Conservation (phyloP, 2,888 invertebrate genomes). For the Apodemia zela region DNA sequence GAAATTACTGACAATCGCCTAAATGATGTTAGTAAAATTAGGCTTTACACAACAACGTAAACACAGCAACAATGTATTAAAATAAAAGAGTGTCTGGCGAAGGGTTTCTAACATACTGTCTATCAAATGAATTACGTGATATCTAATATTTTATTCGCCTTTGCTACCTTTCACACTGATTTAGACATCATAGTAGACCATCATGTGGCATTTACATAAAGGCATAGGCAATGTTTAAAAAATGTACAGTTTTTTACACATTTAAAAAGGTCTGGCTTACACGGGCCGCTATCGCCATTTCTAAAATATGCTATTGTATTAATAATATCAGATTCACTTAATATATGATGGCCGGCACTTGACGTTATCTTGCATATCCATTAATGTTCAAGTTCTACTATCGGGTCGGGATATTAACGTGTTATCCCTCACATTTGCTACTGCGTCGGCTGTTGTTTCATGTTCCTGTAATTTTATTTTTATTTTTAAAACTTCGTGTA, state of each 20-base stretch:
- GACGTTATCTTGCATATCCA: conserved; percentile 9
- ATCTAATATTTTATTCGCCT: too few species aligned
- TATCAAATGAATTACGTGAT: too few species aligned
- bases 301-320: not conserved
- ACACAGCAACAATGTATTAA: too few species aligned
- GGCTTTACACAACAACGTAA: too few species aligned
- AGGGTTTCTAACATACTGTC: too few species aligned
- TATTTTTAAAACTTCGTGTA: not conserved
- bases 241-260: not conserved
- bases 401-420: not conserved
- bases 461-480: conserved; percentile 9
- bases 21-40: too few species aligned
- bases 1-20: too few species aligned
- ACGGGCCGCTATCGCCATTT: not conserved
- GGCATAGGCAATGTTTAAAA: not conserved
- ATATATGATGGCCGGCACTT: not conserved
- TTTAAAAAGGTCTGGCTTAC: not conserved
- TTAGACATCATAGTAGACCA: too few species aligned
- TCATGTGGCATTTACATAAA: too few species aligned
- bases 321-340: conserved; percentile 3
- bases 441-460: conserved; percentile 1
- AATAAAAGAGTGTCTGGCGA: too few species aligned
- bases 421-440: not conserved
- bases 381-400: conserved; percentile 7
- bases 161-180: too few species aligned